phyloP scores from a whole-genome alignment of 2,888 invertebrate species.

The Standfussiana lucernea region DNA sequence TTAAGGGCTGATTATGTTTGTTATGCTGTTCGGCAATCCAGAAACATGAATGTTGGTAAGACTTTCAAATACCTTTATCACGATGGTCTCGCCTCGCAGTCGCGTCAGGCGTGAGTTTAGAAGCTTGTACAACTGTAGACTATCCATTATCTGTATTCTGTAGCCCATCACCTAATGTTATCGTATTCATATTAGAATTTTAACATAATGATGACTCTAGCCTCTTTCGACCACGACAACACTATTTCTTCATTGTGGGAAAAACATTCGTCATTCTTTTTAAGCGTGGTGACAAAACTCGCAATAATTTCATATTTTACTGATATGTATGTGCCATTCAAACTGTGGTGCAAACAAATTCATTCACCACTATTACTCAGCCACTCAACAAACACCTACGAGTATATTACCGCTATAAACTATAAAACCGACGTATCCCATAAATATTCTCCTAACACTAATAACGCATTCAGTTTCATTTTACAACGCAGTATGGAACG shows the following conservation, averaged over 20 bases:
- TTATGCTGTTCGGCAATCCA: background rate
- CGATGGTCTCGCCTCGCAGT: background rate
- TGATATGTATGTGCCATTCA: background rate
- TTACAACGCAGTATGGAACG: background rate
- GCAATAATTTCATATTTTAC: background rate
- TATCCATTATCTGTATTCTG: background rate
- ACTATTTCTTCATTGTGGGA: background rate
- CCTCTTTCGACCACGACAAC: background rate
- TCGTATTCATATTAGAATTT: background rate
- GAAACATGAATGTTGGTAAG: background rate
- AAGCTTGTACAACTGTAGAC: background rate
- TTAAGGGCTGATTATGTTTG: background rate
- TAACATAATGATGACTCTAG: background rate
- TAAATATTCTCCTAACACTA: conserved; percentile 30
- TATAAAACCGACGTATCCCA: conserved; percentile 28
- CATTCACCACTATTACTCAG: conserved; percentile 37
- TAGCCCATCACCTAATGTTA: background rate
- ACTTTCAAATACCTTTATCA: background rate
- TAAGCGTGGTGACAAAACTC: background rate
- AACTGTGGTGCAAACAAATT: conserved; percentile 21
- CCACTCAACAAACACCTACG: conserved; percentile 20
- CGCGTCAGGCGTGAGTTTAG: background rate
- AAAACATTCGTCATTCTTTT: background rate
- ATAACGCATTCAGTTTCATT: conserved; percentile 26
- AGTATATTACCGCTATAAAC: conserved; percentile 11